Evolutionary conservation across 2,888 invertebrate genomes (phyloP), one percentile per base, ranked within the genome.

Genomic region (Diploptera punctata): DNA sequence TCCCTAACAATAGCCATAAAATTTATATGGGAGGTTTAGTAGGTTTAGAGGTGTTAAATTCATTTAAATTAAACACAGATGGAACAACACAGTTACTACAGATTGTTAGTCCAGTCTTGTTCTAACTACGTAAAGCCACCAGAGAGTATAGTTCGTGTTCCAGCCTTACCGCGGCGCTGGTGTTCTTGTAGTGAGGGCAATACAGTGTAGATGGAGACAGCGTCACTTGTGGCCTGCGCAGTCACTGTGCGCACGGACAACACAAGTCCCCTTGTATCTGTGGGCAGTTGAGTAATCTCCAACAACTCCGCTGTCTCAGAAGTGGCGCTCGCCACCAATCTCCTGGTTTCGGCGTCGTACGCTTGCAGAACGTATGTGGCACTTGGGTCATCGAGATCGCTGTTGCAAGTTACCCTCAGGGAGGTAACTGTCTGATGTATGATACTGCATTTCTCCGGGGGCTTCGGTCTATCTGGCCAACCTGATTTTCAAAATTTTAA

Each of bases 391-490:
- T 67, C 57, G 19, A 24, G 31, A 5, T 38, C 68, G 21, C 57
- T 38, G 47, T 44, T 24, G 79, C 86, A 87, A 79, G 83, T 83
- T 76, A 87, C 82, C 77, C 81, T 81, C 75, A 87, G 81, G 75
- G 82, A 82, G 76, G 82, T 82, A 70, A 80, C 79, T 75, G 83
- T 84, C 77, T 86, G 85, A 76, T 83, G 82, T 73, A 79, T 78
- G 75, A 87, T 81, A 67, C 85, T 84, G 80, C 87, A 86, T 81
- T 86, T 86, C 82, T 86, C 85, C 76, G 86, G 86, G 60, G 86
- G 84, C 68, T 80, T 79, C 60, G 86, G 86, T 29, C 67, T 74
- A 47, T 47, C 57, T 18, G 57, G 26, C 26, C 26, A 57, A 57
- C 57, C 57, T 57, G 57, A 57, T 57, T 57, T 57, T 57, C 26